phyloP scores from a whole-genome alignment of 2,888 invertebrate species.

The Rhagonycha lutea region DNA sequence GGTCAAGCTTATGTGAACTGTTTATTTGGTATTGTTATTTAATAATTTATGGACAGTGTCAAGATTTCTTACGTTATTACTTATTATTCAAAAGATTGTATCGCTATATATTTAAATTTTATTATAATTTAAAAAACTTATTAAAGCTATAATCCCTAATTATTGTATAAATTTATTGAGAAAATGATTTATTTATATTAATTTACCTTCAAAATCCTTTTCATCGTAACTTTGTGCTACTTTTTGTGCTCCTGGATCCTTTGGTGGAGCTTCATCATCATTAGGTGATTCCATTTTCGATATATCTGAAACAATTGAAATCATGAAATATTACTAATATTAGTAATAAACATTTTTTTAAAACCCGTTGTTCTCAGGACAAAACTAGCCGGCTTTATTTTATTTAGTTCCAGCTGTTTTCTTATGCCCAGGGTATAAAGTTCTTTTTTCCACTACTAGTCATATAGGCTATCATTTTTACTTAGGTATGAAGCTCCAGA shows the following conservation, averaged over 20 bases:
- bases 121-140: background rate
- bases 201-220: conserved; percentile 84
- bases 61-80: background rate
- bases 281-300: conserved; percentile 61
- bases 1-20: background rate
- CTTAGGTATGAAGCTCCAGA: too few relatives aligned
- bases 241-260: conserved; percentile 83
- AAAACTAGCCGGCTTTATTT: too few relatives aligned
- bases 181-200: background rate
- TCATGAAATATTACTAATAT: conserved; percentile 14
- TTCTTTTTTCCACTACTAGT: too few relatives aligned
- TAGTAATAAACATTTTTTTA: background rate
- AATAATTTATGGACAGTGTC: background rate
- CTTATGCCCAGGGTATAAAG: too few relatives aligned
- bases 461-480: too few relatives aligned
- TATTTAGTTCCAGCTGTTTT: too few relatives aligned
- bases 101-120: background rate
- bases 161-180: background rate
- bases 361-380: too few relatives aligned
- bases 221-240: conserved; percentile 81
- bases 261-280: conserved; percentile 79
- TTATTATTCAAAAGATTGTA: background rate
- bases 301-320: conserved; percentile 3
- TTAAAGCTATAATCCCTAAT: background rate
- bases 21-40: background rate